A percentile compares a stretch with the other conserved stretches of the same genome.
phyloP scores from a whole-genome alignment of 2,113 vertebrate species.

The Siniperca chuatsi region DNA sequence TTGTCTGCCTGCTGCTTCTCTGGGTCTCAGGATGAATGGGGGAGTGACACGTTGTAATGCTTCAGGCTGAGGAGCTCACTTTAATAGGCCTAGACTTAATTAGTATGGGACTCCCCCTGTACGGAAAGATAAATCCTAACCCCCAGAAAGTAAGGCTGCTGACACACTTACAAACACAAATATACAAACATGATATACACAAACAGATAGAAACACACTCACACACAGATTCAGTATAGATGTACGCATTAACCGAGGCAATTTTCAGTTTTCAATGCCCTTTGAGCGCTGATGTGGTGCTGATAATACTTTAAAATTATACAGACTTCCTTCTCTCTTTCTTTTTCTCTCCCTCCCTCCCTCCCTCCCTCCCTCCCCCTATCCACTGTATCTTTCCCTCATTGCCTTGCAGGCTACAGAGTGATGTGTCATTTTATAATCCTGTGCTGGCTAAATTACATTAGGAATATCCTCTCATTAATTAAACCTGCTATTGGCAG shows the following conservation, averaged over 20 bases:
- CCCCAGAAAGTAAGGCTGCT: slow-evolving; percentile 58
- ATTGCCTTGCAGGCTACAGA: slow-evolving; percentile 61
- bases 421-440: slow-evolving; percentile 81
- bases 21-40: slow-evolving; percentile 61
- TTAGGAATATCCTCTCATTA: slow-evolving; percentile 83
- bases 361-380: slow-evolving; percentile 2
- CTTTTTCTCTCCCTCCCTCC: slow-evolving; percentile 22
- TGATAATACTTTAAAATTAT: slow-evolving; percentile 44
- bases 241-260: not conserved
- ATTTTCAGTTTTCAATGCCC: slow-evolving; percentile 27
- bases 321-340: slow-evolving; percentile 8
- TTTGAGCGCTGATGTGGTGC: slow-evolving; percentile 45
- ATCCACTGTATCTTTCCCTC: slow-evolving; percentile 47
- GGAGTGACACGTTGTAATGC: slow-evolving; percentile 72
- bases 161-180: slow-evolving; percentile 51
- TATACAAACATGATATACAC: slow-evolving; percentile 23
- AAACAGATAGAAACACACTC: slow-evolving; percentile 16
- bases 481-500: slow-evolving; percentile 84
- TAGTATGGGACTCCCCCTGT: slow-evolving; percentile 68
- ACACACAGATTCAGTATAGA: slow-evolving; percentile 17
- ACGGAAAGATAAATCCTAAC: slow-evolving; percentile 69
- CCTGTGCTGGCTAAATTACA: slow-evolving; percentile 78
- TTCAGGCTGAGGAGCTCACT: slow-evolving; percentile 64
- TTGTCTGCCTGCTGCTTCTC: slow-evolving; percentile 40
- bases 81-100: slow-evolving; percentile 75